Evolutionary conservation across 37 sponge, comb jelly and placozoan genomes (phyloP).

Genomic region (Ephydatia muelleri): DNA sequence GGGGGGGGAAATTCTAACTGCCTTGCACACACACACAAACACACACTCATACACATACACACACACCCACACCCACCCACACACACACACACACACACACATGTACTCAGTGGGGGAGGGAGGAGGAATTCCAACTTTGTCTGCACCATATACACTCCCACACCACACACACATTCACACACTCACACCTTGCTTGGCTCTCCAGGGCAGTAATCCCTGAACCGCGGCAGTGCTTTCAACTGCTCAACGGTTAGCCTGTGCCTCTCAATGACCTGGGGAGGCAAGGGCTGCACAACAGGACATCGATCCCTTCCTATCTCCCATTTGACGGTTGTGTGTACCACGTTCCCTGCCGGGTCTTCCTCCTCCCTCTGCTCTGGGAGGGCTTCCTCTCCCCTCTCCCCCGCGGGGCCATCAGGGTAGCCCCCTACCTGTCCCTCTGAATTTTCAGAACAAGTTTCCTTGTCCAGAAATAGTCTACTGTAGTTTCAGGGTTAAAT

Average conservation of each 20-base stretch:
- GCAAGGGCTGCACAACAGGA: neutral
- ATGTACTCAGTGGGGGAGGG: neutral
- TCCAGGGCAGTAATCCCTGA: constrained; percentile 62
- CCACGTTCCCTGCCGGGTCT: neutral
- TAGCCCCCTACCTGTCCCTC: no score
- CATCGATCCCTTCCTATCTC: neutral
- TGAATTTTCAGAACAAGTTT: neutral
- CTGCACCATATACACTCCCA: neutral
- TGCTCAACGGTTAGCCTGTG: constrained; percentile 62
- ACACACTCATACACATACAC: neutral
- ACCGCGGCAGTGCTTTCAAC: constrained; percentile 65
- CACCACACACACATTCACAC: neutral
- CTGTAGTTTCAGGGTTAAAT: neutral
- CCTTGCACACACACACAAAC: neutral
- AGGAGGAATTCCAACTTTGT: no score
- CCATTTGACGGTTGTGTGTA: neutral
- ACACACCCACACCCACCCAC: neutral
- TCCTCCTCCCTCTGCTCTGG: neutral
- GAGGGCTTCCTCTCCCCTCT: neutral
- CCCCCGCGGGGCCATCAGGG: no score
- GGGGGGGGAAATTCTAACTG: neutral
- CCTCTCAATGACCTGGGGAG: constrained; percentile 60
- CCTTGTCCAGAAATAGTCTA: neutral
- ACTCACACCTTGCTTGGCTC: constrained; percentile 46
- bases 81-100: neutral